Base-by-base conservation (phyloP, 2,888 invertebrate species). In the Orchestes rusci region DNA sequence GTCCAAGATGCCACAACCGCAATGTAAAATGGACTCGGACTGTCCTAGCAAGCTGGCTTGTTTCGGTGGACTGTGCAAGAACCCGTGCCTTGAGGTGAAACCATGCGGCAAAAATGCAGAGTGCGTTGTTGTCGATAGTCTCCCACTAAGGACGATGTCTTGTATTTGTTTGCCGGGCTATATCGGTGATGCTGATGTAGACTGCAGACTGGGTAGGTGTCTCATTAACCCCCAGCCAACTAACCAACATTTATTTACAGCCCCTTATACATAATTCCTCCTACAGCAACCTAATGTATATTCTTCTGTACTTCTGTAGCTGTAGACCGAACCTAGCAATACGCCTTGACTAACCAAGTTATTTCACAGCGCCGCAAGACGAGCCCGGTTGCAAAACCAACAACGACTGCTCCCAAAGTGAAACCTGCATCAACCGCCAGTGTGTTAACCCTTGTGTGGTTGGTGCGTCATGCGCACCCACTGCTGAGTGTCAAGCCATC, bases 31-130 rank as follows among this genome's bases (percentile, higher is more conserved):
- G 58, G 90, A 92, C 59, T 84, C 82, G 0, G 89, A 90, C 55
- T 92, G 91, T 62, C 79, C 89, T n/a, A 84, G 85, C 53, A 84
- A 82, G 61, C 66, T 86, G 53, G 90, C 90, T 29, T 93, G 92
- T 67, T 82, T 90, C 61, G 78, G 75, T 60, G 83, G 82, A 33
- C 71, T 73, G 52, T 92, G 92, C 61, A 81, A 77, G 59, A 85
- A 90, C 63, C 90, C 91, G 0, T 92, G 92, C 63, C 63, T 70
- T 4, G 77, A 81, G 47, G 83, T 82, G 1, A 76, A 77, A 60
- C 88, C 91, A 0, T 92, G 90, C 60, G 89, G 89, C 12, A 63
- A 71, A 27, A 82, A 84, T 61, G 89, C 92, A 0, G 76, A 82
- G 54, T 93, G 93, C 63, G 77, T 81, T 5, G 91, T 92, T 7